Evolutionary conservation across 2,113 vertebrate genomes (phyloP), one percentile per base, ranked within the genome.

Genomic region (Phalacrocorax aristotelis): DNA sequence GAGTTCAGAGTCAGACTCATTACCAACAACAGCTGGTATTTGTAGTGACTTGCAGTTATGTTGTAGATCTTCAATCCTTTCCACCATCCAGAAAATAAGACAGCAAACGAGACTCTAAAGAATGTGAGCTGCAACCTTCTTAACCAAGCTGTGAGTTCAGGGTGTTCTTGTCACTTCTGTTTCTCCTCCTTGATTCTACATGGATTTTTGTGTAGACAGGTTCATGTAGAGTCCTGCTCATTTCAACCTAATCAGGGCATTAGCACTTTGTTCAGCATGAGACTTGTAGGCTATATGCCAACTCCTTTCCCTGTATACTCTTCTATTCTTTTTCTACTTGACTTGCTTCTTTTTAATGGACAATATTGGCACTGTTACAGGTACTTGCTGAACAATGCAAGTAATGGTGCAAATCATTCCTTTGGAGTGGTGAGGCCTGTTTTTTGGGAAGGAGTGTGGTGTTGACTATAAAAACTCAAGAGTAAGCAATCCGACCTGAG

Each of bases 281-380:
- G 48, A 52, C 8, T 40, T 60, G 2, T 8, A 42, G 15, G 7
- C 8, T 46, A 12, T n/a, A 14, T 20, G 10, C 7, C 6, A 4
- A 5, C 10, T 71, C 11, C 34, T 81, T 69, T 83, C 13, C 19
- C 11, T 70, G 4, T 29, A 19, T 20, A 13, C 5, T 32, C 3
- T n/a, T 19, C 10, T 9, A 48, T 1, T 20, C 9, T 52, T 80
- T 77, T 65, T 58, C 15, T 36, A 12, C 12, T 17, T 71, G 15
- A 68, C 9, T 70, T 40, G 11, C 10, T n/a, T 44, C 51, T 15
- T 83, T 84, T 77, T 22, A 62, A 57, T 26, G 38, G 21, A 44
- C 21, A 60, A 49, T 44, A 26, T 15, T 15, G 6, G 0, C 10
- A 58, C 0, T 49, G 8, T 22, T 57, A 15, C 1, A 58, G 20